Conservation (phyloP, 2,797 vertebrate genomes). For the Pampus argenteus region DNA sequence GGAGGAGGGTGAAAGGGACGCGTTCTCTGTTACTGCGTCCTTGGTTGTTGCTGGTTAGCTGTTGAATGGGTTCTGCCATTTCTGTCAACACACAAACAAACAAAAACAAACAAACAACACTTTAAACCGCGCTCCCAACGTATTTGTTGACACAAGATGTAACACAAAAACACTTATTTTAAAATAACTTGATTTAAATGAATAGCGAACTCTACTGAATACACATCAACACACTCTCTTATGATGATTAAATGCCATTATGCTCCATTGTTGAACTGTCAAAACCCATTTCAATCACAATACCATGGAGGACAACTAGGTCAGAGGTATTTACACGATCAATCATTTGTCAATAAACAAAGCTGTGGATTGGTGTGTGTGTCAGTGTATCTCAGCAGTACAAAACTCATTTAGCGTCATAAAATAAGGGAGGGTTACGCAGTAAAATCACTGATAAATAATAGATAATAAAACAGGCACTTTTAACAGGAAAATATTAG, state of each 20-base stretch:
- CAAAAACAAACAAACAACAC: conserved; percentile 9
- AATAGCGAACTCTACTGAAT: not conserved
- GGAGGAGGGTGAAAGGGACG: conserved; percentile 86
- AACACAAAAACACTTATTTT: not conserved
- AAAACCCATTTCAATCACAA: conserved; percentile 39
- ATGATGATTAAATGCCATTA: not conserved
- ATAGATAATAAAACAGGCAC: not conserved
- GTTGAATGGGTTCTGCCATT: conserved; percentile 93
- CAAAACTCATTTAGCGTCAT: not conserved
- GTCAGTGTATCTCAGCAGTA: not conserved
- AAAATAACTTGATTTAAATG: not conserved
- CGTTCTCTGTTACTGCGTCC: conserved; percentile 83
- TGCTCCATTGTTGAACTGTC: conserved; percentile 17
- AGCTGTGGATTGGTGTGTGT: conserved; percentile 1
- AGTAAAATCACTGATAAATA: not conserved
- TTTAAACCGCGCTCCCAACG: conserved; percentile 2
- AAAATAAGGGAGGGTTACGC: not conserved
- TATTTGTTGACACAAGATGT: not conserved
- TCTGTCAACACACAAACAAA: conserved; percentile 80
- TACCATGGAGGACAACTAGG: conserved; percentile 33
- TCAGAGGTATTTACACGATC: conserved; percentile 52
- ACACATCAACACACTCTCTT: not conserved
- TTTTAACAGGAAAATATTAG: not conserved
- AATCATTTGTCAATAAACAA: conserved; percentile 28
- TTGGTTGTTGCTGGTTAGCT: conserved; percentile 88